Evolutionary conservation across 2,888 invertebrate species (phyloP), one percentile per base, ranked within the genome.

Genomic region (Drosophila pseudotakahashii): DNA sequence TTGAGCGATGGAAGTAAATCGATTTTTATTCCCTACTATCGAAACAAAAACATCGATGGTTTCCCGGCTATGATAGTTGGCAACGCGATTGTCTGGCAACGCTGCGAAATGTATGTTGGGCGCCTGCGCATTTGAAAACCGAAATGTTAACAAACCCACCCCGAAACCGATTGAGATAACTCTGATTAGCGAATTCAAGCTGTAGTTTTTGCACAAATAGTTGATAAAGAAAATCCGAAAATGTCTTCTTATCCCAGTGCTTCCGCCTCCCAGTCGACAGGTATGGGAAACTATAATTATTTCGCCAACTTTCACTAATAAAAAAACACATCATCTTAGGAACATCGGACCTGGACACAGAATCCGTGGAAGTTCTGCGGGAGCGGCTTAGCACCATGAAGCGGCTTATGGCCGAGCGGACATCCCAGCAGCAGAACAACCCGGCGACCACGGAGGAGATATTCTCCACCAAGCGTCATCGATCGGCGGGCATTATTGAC

Each of bases 291-390:
- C 3, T 7, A 6, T 0, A 11, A 3, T 19, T 19, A 45, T 4
- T 41, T 13, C 1, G 26, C 4, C 3, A 44, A n/a, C 7, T 39
- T 34, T 34, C 3, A 13, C 5, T 23, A 9, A 16, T 11, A 26
- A 37, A 5, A 45, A 10, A 30, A 30, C 19, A n/a, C n/a, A n/a
- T n/a, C 1, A 7, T 7, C 4, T 1, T 2, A 53, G 50, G 10
- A 10, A 26, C 62, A 51, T 79, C 91, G 23, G 92, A 92, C 63
- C 73, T 92, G 58, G 91, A 91, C 73, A 88, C 93, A 41, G 96
- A 97, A 90, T 96, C 96, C 0, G 96, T 97, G 55, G 97, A 97
- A 89, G 96, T 97, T 82, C 91, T 97, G 44, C 95, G 96, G 62
- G 95, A 95, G 79, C 94, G 96, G 36, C 91, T 97, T 16, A 95